Evolutionary conservation across 2,797 vertebrate species (phyloP), one percentile per base, ranked within the genome.

Genomic region (Cynodonichthys magdalenae): DNA sequence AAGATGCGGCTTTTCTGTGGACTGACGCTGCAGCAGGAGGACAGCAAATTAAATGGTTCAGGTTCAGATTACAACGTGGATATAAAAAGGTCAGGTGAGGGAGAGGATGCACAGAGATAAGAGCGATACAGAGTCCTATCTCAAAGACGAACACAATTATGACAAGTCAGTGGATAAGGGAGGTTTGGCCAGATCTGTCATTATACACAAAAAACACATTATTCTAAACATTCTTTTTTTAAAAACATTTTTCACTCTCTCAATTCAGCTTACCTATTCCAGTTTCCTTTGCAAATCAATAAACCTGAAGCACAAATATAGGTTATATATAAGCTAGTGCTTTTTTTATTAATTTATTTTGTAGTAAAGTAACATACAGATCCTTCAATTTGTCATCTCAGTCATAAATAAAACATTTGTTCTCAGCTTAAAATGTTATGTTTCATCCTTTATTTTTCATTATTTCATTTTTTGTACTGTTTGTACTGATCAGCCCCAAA

Each of bases 1-100:
- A 51, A 66, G 74, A 36, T 29, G 52, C 47, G 65, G 53, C 19
- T 65, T 17, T 72, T 44, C 59, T 20, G 12, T 56, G 61, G 19
- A 2, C 59, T 53, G 56, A 64, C 34, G 48, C 18, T 51, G 69
- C 63, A 53, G 42, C 46, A 8, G n/a, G 2, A 41, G 50, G 14
- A 59, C 47, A 44, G 41, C 50, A 57, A 50, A 60, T 59, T 55
- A 44, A 66, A 66, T 50, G 53, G 45, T 55, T 54, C 20, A 24
- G 54, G 34, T 53, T 50, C 15, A 55, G 57, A 49, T 68, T 48
- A 58, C 47, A 69, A 54, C 4, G 1, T 29, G 19, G 60, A 34
- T 29, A 29, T 66, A 39, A 66, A 12, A 1, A 0, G 51, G 31
- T 11, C 45, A 66, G 29, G 61, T 44, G 3, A 68, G 42, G 15